Evolutionary conservation across 2,797 vertebrate species (phyloP), one percentile per base, ranked within the genome.

Genomic region (Melanotaenia maccullochi): DNA sequence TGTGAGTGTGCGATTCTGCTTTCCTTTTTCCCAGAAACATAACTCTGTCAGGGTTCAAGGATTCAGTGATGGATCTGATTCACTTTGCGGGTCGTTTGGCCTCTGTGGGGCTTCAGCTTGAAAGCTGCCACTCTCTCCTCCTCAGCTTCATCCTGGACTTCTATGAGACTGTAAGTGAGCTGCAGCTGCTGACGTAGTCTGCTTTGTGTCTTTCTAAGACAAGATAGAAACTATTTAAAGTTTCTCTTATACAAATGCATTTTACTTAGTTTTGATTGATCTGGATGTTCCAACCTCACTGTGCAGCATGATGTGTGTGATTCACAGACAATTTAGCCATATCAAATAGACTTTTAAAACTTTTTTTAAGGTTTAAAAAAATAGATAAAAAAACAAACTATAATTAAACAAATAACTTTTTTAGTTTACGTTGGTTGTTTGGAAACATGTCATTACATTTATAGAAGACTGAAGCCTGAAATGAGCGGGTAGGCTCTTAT

Each of bases 121-220:
- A 99, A 86, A 91, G 81, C 38, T 95, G 91, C 78, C 89, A 91
- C 75, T 62, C 89, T 7, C 93, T 99, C 18, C 89, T 99, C 61
- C 90, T 99, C 65, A 93, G 94, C 85, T 96, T 97, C 84, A 85
- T 95, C 68, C 93, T 99, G 92, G 95, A 96, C 84, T 99, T 99
- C 92, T 99, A 98, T 78, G 95, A 95, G 78, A 96, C 90, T n/a
- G 98, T 99, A 94, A 86, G 62, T 62, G 6, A 75, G 36, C 71
- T 32, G 13, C 57, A 49, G 64, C 0, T 36, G 47, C 12, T 33
- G 49, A 22, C n/a, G 3, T 11, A 9, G 20, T 22, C 20, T 22
- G n/a, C 38, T 14, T 36, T 4, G 24, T 32, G 13, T 16, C 32
- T 35, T 54, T 54, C 9, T 18, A 1, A 12, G 24, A 9, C 59